Conservation (phyloP, 2,888 invertebrate species). For the Zele albiditarsus region DNA sequence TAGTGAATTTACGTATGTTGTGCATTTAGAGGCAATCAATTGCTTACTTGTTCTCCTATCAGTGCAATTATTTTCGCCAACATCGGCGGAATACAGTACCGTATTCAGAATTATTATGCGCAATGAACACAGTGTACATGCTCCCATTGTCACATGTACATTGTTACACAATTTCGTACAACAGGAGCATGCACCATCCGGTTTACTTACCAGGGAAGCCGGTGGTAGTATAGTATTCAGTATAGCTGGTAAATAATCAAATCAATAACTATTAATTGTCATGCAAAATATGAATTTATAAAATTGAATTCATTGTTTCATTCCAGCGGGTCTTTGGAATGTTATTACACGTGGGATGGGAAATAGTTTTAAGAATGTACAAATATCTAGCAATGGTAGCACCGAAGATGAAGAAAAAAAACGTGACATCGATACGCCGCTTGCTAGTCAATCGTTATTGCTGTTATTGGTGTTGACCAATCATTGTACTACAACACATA, state of each 20-base stretch:
- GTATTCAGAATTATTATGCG: constrained; percentile 78
- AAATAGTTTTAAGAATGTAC: constrained; percentile 66
- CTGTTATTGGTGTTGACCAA: constrained; percentile 91
- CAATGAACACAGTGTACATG: constrained; percentile 83
- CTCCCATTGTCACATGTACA: constrained; percentile 85
- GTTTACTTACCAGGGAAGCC: constrained; percentile 78
- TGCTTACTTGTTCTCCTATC: constrained; percentile 90
- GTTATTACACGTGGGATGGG: constrained; percentile 81
- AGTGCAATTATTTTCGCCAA: constrained; percentile 87
- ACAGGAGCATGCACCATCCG: constrained; percentile 80
- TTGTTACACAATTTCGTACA: constrained; percentile 84
- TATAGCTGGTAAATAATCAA: constrained; percentile 74
- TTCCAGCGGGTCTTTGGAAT: constrained; percentile 84
- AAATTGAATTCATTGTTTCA: constrained; percentile 32
- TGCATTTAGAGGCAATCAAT: constrained; percentile 92
- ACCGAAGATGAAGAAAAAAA: constrained; percentile 66
- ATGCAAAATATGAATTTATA: background rate
- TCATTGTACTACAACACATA: constrained; percentile 86
- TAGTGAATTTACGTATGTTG: constrained; percentile 87
- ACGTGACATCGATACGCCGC: constrained; percentile 78
- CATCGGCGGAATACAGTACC: constrained; percentile 71
- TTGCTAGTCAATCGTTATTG: constrained; percentile 93
- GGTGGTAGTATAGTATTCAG: constrained; percentile 91
- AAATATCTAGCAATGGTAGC: constrained; percentile 62
- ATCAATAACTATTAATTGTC: constrained; percentile 6